Base-by-base conservation (phyloP, 2,113 vertebrate species). In the Microcebus ravelobensis region DNA sequence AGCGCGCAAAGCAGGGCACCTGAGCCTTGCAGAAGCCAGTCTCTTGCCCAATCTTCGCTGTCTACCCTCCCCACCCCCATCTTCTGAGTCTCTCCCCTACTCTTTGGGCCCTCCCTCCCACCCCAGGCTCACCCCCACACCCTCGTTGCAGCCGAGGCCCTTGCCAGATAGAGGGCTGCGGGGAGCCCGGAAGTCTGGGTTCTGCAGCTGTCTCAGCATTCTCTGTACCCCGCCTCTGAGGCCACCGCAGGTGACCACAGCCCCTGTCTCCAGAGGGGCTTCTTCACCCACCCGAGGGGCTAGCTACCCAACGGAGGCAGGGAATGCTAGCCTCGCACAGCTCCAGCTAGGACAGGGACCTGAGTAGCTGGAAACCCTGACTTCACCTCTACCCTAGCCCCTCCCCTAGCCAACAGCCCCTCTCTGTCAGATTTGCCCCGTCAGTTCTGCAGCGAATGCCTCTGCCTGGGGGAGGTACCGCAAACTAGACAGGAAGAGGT, bases 131-230 rank as follows among this genome's bases (percentile, higher is more conserved):
- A 17, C 45, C 59, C 48, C 42, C 42, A 31, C 27, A 27, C 27
- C 42, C 42, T 18, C 2, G 81, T 52, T 29, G 29, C 57, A 65
- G 73, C 55, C 50, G n/a, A 45, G 55, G 31, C 29, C 79, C 67
- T 17, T 17, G 83, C 8, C 50, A 20, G 84, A 80, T 18, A 5
- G 65, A 70, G 45, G 74, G 82, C 77, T 17, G 73, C 48, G 5
- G 55, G 77, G 71, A 97, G 50, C 90, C 80, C 42, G 92, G 96
- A 96, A 96, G 94, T 80, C 59, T 93, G 87, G 86, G 92, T 88
- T 55, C 87, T 34, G 77, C 3, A 63, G 85, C 67, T 20, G 59
- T 65, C 73, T 45, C 45, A 13, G 61, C 90, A 5, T 57, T 71
- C 82, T 65, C 68, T 18, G 1, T 5, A 13, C 39, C 79, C 65